Evolutionary conservation across 2,113 vertebrate species (phyloP).

Genomic region (Opisthocomus hoazin): DNA sequence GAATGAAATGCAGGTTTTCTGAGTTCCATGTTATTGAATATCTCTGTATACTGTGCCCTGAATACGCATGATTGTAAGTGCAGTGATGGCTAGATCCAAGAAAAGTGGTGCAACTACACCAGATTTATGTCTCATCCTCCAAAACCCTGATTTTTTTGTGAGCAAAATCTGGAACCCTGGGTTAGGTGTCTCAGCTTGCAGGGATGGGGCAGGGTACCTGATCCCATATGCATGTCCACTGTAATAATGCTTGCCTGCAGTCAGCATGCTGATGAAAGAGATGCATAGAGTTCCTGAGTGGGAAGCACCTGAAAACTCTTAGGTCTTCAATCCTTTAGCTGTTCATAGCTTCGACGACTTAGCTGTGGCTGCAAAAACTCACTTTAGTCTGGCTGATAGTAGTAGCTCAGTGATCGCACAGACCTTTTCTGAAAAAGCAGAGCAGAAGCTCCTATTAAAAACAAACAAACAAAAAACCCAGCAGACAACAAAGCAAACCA

Average conservation of each 20-base stretch:
- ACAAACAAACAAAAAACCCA: not conserved
- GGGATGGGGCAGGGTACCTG: rapidly evolving
- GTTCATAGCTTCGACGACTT: not conserved
- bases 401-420: not conserved
- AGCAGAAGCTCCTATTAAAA: not conserved
- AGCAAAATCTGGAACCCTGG: not conserved
- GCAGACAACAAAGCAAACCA: not conserved
- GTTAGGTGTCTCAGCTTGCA: not conserved
- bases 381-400: not conserved
- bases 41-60: rapidly evolving
- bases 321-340: not conserved
- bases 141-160: not conserved
- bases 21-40: not conserved
- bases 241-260: not conserved
- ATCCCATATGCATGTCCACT: not conserved
- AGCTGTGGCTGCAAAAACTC: not conserved
- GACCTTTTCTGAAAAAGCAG: not conserved
- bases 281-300: not conserved
- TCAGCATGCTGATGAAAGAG: not conserved
- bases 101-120: not conserved
- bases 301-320: not conserved
- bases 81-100: not conserved
- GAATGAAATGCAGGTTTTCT: not conserved
- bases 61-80: not conserved
- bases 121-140: not conserved